Evolutionary conservation across 2,888 invertebrate species (phyloP).

Genomic region (Endotricha flammealis): DNA sequence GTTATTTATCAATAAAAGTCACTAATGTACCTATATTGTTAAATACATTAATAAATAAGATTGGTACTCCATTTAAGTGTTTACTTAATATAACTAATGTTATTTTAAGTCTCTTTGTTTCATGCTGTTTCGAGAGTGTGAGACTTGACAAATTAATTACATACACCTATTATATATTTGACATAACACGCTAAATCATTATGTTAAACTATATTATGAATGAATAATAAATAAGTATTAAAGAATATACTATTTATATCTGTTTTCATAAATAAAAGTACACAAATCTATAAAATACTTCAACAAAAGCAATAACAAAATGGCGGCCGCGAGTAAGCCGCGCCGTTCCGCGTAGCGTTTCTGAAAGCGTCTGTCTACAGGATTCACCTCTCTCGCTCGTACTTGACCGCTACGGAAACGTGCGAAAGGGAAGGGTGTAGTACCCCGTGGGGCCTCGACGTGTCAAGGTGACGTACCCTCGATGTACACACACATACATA

Average conservation of each 20-base stretch:
- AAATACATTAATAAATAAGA: no score
- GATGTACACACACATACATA: slow-evolving; percentile 36
- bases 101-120: slow-evolving; percentile 8
- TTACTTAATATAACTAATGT: no score
- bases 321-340: slow-evolving; percentile 51
- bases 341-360: slow-evolving; percentile 57
- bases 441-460: slow-evolving; percentile 64
- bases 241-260: slow-evolving; percentile 10
- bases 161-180: background rate
- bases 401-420: slow-evolving; percentile 42
- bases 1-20: no score
- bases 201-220: slow-evolving; percentile 1
- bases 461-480: slow-evolving; percentile 72
- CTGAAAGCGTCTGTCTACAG: slow-evolving; percentile 74
- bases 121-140: slow-evolving; percentile 7
- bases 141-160: slow-evolving; percentile 3
- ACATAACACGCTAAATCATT: slow-evolving; percentile 6
- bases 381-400: slow-evolving; percentile 43
- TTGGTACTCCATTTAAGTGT: no score
- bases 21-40: no score
- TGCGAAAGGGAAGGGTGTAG: slow-evolving; percentile 41
- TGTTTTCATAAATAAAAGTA: slow-evolving; percentile 8
- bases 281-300: slow-evolving; percentile 36
- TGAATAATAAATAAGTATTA: no score
- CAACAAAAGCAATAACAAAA: slow-evolving; percentile 62